These are phyloP conservation scores for Orbicella faveolata DNA, from an alignment of 64 coral and sea anemone genomes.

Conservation along the genomic window DNA sequence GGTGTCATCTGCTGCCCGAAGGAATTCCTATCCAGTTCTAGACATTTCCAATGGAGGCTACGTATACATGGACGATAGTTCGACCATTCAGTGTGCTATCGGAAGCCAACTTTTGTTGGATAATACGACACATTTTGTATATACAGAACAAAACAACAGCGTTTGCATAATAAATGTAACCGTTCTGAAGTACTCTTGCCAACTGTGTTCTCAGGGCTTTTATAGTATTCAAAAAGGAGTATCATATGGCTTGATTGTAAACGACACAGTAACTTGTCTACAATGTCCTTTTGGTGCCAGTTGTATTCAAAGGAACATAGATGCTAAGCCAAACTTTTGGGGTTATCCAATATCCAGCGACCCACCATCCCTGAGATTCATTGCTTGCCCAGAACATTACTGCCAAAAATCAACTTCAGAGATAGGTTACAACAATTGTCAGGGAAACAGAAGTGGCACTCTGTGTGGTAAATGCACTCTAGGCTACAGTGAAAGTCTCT, in stretches of 20 bases:
- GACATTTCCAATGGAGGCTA: background rate
- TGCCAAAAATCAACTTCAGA: background rate
- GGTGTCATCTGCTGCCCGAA: background rate
- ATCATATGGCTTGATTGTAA: background rate
- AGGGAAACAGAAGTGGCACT: conserved; percentile 38
- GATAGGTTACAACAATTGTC: conserved; percentile 41
- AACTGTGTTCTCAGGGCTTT: conserved; percentile 14
- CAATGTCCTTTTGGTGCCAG: conserved; percentile 53
- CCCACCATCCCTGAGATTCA: conserved; percentile 19
- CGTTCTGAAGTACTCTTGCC: conserved; percentile 3
- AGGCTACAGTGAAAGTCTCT: conserved; percentile 53
- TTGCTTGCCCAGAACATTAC: conserved; percentile 34
- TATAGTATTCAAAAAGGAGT: conserved; percentile 59
- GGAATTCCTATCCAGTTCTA: background rate
- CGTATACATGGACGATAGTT: conserved; percentile 27
- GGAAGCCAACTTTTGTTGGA: conserved; percentile 34
- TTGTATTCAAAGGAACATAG: conserved; percentile 32
- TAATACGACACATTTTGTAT: background rate
- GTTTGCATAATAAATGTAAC: conserved; percentile 44
- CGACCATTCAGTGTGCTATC: conserved; percentile 36
- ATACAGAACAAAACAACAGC: background rate
- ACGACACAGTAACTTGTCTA: background rate
- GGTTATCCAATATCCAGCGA: background rate
- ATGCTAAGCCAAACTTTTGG: conserved; percentile 20
- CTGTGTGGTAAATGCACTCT: conserved; percentile 56